phyloP scores from a whole-genome alignment of 2,888 invertebrate genomes.

The Pyrrhia umbra region DNA sequence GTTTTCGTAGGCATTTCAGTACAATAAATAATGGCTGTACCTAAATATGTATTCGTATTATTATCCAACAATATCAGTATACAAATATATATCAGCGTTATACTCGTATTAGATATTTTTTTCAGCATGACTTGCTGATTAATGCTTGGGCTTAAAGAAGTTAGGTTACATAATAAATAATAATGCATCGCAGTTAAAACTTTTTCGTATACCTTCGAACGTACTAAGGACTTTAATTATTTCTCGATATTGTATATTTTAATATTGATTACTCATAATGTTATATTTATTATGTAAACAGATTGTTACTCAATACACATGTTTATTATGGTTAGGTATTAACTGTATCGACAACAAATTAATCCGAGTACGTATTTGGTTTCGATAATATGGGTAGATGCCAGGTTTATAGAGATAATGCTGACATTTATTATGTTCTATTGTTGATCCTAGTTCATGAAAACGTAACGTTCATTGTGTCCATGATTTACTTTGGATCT shows the following conservation, averaged over 20 bases:
- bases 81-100: not conserved
- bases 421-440: constrained; percentile 53
- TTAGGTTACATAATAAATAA: not conserved
- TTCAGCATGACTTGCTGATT: not conserved
- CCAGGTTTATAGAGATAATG: constrained; percentile 42
- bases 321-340: constrained; percentile 30
- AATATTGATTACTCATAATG: not conserved
- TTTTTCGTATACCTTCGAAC: not conserved
- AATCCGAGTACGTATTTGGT: constrained; percentile 10
- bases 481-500: constrained; percentile 12
- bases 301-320: constrained; percentile 16
- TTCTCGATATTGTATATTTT: not conserved
- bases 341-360: constrained; percentile 30
- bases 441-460: constrained; percentile 42
- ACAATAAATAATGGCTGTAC: not conserved
- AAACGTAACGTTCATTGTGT: constrained; percentile 30
- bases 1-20: not conserved
- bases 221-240: not conserved
- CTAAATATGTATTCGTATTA: not conserved
- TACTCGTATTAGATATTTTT: not conserved
- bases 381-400: constrained; percentile 31
- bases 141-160: not conserved
- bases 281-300: constrained; percentile 14
- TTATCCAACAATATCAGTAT: not conserved
- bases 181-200: not conserved